Evolutionary conservation across 2,888 invertebrate species (phyloP), one percentile per base, ranked within the genome.

Genomic region (Caenorhabditis becei): DNA sequence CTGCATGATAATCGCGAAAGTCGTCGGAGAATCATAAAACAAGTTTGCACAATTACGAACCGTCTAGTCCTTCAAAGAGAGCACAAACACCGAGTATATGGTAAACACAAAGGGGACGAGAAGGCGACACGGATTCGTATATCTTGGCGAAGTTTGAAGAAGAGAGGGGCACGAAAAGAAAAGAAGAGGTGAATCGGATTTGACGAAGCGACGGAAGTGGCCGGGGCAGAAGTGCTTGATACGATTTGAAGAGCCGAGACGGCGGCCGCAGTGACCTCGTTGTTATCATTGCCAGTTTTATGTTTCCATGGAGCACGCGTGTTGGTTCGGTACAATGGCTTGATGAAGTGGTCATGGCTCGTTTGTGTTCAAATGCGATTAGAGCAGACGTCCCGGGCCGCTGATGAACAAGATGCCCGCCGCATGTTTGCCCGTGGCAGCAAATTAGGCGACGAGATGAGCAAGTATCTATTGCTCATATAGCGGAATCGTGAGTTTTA

Each of bases 111-210:
- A 32, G 28, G 20, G 23, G 1, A n/a, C 2, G n/a, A 53, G 53
- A 56, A 53, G 35, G 14, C 24, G 44, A 35, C 44, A 56, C 16
- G 63, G 51, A 74, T 65, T 74, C 72, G 72, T 65, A 65, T 74
- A 54, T 63, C 54, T 49, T 26, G 28, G 32, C 14, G 32, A 37
- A 51, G 44, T 35, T 54, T 53, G 54, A 63, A 63, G 24, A 44
- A 44, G 41, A 56, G 37, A 53, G 32, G 49, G 47, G 35, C 61
- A 18, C 10, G 35, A 44, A 56, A 44, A 70, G 37, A 71, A 37
- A 49, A 59, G 59, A 61, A 56, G 72, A 72, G 72, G 72, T 72
- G 72, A 72, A 72, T 72, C 72, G 65, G 72, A 72, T 72, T 72
- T 72, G 71, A 71, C 53, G 62, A 71, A 71, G 41, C 26, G 56